Base-by-base conservation (phyloP, 2,888 invertebrate genomes). In the Nycteola revayana region DNA sequence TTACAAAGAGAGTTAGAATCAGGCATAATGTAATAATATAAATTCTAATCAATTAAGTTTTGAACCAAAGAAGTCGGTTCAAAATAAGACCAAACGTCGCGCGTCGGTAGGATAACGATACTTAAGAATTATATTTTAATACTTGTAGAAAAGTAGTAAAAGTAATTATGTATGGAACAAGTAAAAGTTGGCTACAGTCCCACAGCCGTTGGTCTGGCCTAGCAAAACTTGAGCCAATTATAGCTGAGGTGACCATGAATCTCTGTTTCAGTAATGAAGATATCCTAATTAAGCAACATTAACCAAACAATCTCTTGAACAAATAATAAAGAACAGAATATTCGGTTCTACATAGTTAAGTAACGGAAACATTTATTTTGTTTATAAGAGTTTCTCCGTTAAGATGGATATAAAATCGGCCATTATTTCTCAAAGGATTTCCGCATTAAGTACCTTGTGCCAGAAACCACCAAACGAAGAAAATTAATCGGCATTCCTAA, bases 161-260 rank as follows among this genome's bases (percentile, higher is more conserved):
- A 77, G 80, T 76, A 73, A 79, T 80, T 81, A 81, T 66, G 70
- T 67, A 60, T n/a, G 61, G 71, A 74, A 76, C 75, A 78, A 79
- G 81, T 79, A 78, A 80, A 80, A 82, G 78, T 84, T 81, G 75
- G 75, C 67, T 56, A 49, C 63, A 59, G 63, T 70, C 72, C 68
- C 75, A 59, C 77, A 78, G 75, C 75, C 72, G 75, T 70, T 67
- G 73, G 64, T 53, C 48, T 61, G 62, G 71, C 63, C 72, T 70
- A 66, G 64, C 62, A 64, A 69, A 80, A 82, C 74, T 83, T 82
- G 69, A 60, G 71, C 72, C 78, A 77, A 78, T 82, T 79, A 81
- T 69, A 59, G 58, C 59, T 66, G 51, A 46, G 66, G 81, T 77
- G 66, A 63, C 75, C 72, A 80, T 48, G 46, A 22, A 14, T 25